These are phyloP conservation scores for Elanoides forficatus DNA, from an alignment of 2,113 vertebrate species.

Conservation along the genomic window DNA sequence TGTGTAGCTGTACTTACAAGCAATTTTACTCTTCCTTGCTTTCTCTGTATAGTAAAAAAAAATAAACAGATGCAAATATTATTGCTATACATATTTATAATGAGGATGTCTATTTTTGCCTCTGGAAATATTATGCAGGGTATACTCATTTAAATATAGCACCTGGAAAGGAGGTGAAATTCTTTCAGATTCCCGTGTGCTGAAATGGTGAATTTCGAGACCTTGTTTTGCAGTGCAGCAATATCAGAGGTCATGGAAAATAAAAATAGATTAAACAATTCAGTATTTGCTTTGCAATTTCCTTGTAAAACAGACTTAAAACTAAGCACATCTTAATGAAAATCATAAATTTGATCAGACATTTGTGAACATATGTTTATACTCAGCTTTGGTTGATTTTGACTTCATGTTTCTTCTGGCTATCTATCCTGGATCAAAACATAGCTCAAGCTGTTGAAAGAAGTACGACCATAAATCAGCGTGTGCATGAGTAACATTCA, in stretches of 20 bases:
- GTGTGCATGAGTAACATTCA: not conserved
- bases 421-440: not conserved
- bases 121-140: not conserved
- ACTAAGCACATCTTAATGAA: not conserved
- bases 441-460: not conserved
- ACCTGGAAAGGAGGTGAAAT: not conserved
- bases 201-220: not conserved
- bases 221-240: not conserved
- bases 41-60: not conserved
- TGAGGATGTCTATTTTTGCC: not conserved
- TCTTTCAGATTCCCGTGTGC: not conserved
- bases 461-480: not conserved
- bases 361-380: not conserved
- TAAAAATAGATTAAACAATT: constrained; percentile 5
- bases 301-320: not conserved
- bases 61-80: not conserved
- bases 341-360: not conserved
- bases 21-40: not conserved
- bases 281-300: not conserved
- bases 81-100: not conserved
- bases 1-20: not conserved
- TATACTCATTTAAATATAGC: not conserved
- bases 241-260: not conserved
- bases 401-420: not conserved
- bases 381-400: not conserved